Percentiles rank a stretch among this genome's conserved stretches.
phyloP scores from a whole-genome alignment of 2,113 vertebrate genomes.

The Entomyzon cyanotis region DNA sequence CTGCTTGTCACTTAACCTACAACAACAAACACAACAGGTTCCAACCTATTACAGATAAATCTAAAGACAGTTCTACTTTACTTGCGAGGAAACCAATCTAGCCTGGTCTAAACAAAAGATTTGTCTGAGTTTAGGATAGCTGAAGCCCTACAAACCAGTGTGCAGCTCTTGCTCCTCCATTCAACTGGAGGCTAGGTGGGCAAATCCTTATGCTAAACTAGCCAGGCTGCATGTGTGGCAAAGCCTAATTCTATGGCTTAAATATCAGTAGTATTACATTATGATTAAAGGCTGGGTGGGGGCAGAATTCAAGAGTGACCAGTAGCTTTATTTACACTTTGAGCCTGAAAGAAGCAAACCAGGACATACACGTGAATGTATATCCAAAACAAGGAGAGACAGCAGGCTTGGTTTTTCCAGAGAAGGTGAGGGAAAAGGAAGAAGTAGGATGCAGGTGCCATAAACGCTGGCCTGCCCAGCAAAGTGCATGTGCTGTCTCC shows the following conservation, averaged over 20 bases:
- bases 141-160: background rate
- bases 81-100: background rate
- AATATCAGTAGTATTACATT: background rate
- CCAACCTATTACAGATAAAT: background rate
- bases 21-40: background rate
- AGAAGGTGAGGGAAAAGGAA: background rate
- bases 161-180: background rate
- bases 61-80: background rate
- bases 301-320: background rate
- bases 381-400: background rate
- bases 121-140: background rate
- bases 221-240: background rate
- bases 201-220: conserved; percentile 24
- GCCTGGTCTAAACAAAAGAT: background rate
- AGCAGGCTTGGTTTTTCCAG: background rate
- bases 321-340: background rate
- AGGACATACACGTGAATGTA: background rate
- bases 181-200: background rate
- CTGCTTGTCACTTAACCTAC: background rate
- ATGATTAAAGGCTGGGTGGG: background rate
- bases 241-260: conserved; percentile 24
- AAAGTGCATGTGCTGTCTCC: conserved; percentile 62
- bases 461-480: conserved; percentile 37
- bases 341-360: background rate
- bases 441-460: background rate